Base-by-base conservation (phyloP, 2,888 invertebrate genomes). In the Oxyteleia sp. region DNA sequence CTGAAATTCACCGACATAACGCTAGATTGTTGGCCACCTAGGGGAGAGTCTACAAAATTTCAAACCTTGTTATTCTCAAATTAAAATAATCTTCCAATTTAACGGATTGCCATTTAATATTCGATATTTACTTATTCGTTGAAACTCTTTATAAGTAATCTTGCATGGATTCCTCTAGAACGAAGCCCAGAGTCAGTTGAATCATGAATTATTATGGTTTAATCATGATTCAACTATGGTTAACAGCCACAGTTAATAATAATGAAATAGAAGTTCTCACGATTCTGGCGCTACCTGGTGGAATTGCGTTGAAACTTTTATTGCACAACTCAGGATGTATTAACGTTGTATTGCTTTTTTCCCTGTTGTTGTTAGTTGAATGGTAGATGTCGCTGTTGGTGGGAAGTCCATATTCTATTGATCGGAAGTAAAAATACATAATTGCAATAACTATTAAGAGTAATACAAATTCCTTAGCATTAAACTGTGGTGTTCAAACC, bases 131-230 rank as follows among this genome's bases (percentile, higher is more conserved):
- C 41, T 53, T 10, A 35, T 38, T 35, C 23, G 4, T 53, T 41
- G 16, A 35, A 26, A 53, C 13, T 53, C 26, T 69, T 45, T 11
- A 49, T n/a, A 38, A 47, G 15, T 45, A 38, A 57, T 23, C 35
- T 41, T 72, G 61, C 71, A 61, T 72, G 69, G 11, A 57, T 18
- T 53, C 35, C 57, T 57, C 47, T 57, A 57, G 35, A 51, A 13
- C 23, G 32, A 61, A 45, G 16, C 11, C 10, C 16, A 29, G 15
- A 15, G 11, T 18, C 10, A 15, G 35, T 26, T 38, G 26, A 32
- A 51, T 38, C 23, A 35, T 38, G 23, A 26, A 51, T 63, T 18
- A 13, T 13, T 45, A 15, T 45, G 18, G 10, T 45, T 45, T 8
- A 15, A 18, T 45, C 3, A 18, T 18, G 16, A 45, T 16, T 16